Conservation (phyloP, 2,797 vertebrate genomes). For the Harpagifer antarcticus region DNA sequence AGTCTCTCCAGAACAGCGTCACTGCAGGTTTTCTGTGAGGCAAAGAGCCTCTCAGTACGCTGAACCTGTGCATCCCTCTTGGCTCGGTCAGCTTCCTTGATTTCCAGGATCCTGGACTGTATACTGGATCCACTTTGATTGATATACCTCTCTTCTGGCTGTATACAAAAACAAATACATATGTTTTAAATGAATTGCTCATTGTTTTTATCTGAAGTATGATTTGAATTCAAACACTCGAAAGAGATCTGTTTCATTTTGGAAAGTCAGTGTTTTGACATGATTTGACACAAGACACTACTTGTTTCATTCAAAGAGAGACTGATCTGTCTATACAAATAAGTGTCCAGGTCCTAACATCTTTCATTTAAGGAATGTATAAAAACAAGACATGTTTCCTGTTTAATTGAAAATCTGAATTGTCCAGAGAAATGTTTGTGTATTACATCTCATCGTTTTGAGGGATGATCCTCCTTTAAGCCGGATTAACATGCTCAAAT, state of each 20-base stretch:
- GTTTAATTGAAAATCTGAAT: conserved; percentile 58
- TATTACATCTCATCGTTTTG: conserved; percentile 39
- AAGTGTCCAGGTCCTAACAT: conserved; percentile 71
- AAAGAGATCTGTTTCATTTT: conserved; percentile 69
- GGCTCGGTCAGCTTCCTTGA: background rate
- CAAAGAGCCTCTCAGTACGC: background rate
- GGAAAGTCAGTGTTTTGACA: conserved; percentile 58
- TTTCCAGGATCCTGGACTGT: background rate
- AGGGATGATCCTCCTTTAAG: background rate
- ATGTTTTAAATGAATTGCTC: background rate
- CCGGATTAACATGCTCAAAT: conserved; percentile 34
- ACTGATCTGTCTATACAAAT: conserved; percentile 12
- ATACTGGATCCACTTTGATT: background rate
- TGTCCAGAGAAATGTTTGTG: conserved; percentile 53
- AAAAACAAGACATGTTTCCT: conserved; percentile 80
- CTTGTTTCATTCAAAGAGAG: conserved; percentile 31
- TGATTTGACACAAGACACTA: conserved; percentile 15
- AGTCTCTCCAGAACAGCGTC: background rate
- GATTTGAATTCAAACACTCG: conserved; percentile 48
- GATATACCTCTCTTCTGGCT: background rate
- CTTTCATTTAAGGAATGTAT: conserved; percentile 86
- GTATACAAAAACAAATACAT: background rate
- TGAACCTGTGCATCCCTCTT: background rate
- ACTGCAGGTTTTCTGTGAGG: background rate
- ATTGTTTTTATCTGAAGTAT: background rate